These are phyloP conservation scores for Zaprionus kolodkinae DNA, from an alignment of 1,140 invertebrate genomes.

Conservation along the genomic window DNA sequence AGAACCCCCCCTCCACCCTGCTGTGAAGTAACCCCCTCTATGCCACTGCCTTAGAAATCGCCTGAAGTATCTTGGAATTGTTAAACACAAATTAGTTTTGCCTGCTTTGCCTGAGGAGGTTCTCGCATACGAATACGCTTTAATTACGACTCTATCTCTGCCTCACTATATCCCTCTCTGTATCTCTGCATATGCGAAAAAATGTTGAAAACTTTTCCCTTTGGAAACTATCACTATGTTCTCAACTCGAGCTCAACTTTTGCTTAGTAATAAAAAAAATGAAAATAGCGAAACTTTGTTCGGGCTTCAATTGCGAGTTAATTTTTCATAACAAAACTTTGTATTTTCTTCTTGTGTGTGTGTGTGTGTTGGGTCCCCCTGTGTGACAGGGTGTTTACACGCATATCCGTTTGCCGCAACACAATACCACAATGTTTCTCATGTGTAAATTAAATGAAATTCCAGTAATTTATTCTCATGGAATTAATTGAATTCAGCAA, in stretches of 20 bases:
- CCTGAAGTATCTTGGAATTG: slow-evolving; percentile 54
- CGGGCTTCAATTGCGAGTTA: slow-evolving; percentile 38
- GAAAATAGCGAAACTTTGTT: slow-evolving; percentile 29
- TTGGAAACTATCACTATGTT: slow-evolving; percentile 2
- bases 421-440: slow-evolving; percentile 49
- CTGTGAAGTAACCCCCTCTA: neutral
- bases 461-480: slow-evolving; percentile 50
- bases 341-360: slow-evolving; percentile 9
- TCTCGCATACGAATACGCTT: slow-evolving; percentile 43
- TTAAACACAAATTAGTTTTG: slow-evolving; percentile 70
- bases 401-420: slow-evolving; percentile 29
- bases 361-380: slow-evolving; percentile 8
- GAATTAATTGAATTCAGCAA: slow-evolving; percentile 49
- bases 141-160: slow-evolving; percentile 31
- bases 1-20: neutral
- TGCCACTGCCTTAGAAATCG: slow-evolving; percentile 5
- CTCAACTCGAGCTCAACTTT: slow-evolving; percentile 1
- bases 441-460: slow-evolving; percentile 55
- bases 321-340: slow-evolving; percentile 43
- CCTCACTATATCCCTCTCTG: slow-evolving; percentile 1
- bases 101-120: slow-evolving; percentile 28
- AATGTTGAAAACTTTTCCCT: neutral
- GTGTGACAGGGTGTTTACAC: slow-evolving; percentile 18
- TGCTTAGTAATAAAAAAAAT: slow-evolving; percentile 22
- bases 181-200: neutral